Percentiles rank a stretch among this genome's conserved stretches.
Conservation (phyloP, 2,113 vertebrate genomes). For the Todiramphus saurophagus region DNA sequence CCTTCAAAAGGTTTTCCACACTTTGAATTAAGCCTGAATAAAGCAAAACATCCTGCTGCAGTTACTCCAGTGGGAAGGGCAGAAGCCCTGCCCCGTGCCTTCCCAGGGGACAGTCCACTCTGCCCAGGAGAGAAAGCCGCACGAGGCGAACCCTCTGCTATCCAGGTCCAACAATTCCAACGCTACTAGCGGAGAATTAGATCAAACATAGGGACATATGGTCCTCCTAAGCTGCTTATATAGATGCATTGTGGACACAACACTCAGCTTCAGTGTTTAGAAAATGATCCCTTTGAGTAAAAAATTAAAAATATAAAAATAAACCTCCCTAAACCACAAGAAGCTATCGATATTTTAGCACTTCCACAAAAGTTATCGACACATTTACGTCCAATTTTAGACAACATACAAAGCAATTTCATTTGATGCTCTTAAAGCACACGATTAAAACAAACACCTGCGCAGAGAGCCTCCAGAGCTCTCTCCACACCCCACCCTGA, state of each 20-base stretch:
- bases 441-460: neutral
- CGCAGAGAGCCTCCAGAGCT: neutral
- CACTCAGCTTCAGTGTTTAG: neutral
- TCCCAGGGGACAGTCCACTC: neutral
- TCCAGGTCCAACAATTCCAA: neutral
- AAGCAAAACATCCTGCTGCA: neutral
- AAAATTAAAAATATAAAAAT: constrained; percentile 29
- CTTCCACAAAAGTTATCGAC: neutral
- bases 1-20: neutral
- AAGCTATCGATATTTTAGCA: constrained; percentile 2
- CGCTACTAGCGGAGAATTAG: neutral
- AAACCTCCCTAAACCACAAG: neutral
- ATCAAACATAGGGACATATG: neutral
- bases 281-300: neutral
- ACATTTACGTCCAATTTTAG: neutral
- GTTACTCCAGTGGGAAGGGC: neutral
- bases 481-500: fast-evolving
- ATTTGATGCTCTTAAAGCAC: neutral
- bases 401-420: neutral
- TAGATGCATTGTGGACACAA: neutral
- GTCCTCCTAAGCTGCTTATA: neutral
- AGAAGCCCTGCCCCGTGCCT: neutral
- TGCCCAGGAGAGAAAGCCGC: neutral
- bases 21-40: neutral
- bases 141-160: fast-evolving